Evolutionary conservation across 2,797 vertebrate genomes (phyloP).

Genomic region (Chelmon rostratus): DNA sequence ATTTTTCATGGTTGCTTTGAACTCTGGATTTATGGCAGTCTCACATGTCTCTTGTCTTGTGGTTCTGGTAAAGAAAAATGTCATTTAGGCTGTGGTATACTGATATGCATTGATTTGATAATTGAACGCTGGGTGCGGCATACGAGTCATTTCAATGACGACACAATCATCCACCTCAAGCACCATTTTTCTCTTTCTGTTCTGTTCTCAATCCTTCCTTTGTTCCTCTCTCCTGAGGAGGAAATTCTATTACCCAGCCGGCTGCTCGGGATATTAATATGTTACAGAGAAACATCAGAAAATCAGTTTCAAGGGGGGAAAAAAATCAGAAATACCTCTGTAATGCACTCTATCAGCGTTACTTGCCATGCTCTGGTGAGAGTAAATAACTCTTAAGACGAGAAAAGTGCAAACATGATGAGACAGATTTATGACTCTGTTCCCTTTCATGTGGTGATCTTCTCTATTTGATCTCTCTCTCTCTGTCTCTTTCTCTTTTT

Average conservation of each 20-base stretch:
- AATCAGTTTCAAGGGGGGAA: not conserved
- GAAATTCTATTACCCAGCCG: conserved; percentile 49
- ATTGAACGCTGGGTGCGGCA: conserved; percentile 25
- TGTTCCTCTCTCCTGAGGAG: conserved; percentile 47
- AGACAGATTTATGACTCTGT: conserved; percentile 49
- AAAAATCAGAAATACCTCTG: conserved; percentile 2
- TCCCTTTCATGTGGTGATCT: conserved; percentile 51
- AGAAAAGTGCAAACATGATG: conserved; percentile 44
- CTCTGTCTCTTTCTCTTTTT: not conserved
- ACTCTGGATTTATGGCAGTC: conserved; percentile 47
- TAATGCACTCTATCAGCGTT: conserved; percentile 15
- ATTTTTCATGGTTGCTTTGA: conserved; percentile 58
- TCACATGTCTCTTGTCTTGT: conserved; percentile 55
- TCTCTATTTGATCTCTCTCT: conserved; percentile 51
- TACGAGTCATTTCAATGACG: conserved; percentile 57
- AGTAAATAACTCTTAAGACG: conserved; percentile 37
- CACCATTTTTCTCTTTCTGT: conserved; percentile 46
- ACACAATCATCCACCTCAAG: conserved; percentile 55
- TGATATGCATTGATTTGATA: conserved; percentile 50
- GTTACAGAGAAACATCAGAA: conserved; percentile 18
- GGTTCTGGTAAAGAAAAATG: conserved; percentile 45
- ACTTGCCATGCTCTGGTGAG: not conserved
- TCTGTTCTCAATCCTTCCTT: conserved; percentile 42
- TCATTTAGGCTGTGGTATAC: conserved; percentile 41
- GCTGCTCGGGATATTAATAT: conserved; percentile 34